These are phyloP conservation scores for Cactoblastis cactorum DNA, from an alignment of 2,888 invertebrate genomes.

Conservation along the genomic window DNA sequence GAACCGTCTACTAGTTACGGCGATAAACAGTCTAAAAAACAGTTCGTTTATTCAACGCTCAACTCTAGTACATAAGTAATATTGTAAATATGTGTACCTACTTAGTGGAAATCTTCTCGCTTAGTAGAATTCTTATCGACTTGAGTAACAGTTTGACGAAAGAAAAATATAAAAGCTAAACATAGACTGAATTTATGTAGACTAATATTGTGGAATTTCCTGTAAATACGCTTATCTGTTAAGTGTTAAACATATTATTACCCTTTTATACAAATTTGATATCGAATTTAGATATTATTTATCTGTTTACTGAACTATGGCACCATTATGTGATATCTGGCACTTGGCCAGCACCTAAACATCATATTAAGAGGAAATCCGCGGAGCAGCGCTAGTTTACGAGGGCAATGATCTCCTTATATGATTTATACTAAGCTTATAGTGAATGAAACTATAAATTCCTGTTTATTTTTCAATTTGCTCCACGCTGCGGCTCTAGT, in stretches of 20 bases:
- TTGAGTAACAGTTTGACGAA: too few species aligned
- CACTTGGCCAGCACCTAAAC: not conserved
- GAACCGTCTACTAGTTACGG: too few species aligned
- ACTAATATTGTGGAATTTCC: too few species aligned
- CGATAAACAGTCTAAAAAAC: too few species aligned
- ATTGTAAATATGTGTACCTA: too few species aligned
- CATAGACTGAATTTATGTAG: too few species aligned
- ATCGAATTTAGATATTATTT: not conserved
- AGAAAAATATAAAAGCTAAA: too few species aligned
- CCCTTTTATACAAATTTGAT: not conserved
- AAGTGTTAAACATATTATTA: not conserved
- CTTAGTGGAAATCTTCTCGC: too few species aligned
- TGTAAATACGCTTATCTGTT: too few species aligned
- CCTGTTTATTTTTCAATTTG: slow-evolving; percentile 7
- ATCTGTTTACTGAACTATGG: not conserved
- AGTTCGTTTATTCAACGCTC: too few species aligned
- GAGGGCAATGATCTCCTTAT: slow-evolving; percentile 3
- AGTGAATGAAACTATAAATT: not conserved
- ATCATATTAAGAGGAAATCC: not conserved
- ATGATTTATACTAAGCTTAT: not conserved
- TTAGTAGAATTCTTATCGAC: too few species aligned
- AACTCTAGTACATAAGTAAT: too few species aligned
- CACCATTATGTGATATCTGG: not conserved
- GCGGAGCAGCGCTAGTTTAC: not conserved
- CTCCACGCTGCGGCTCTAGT: not conserved